phyloP scores from a whole-genome alignment of 2,888 invertebrate species.

The Hermodice carunculata region DNA sequence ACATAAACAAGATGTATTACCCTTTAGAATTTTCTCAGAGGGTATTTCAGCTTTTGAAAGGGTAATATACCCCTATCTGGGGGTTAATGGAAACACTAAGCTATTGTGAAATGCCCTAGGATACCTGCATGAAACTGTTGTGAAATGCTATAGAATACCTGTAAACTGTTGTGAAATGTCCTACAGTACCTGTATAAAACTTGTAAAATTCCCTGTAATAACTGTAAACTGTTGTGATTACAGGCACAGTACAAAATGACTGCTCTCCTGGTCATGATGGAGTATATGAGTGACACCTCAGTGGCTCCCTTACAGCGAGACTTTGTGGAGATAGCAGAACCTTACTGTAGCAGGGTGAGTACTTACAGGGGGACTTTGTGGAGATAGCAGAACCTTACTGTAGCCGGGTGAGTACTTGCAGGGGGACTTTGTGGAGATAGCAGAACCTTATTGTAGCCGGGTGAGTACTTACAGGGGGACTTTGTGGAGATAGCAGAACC shows the following conservation, averaged over 20 bases:
- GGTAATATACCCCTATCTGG: too few relatives aligned
- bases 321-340: constrained; percentile 86
- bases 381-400: constrained; percentile 86
- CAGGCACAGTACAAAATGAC: constrained; percentile 71
- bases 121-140: too few relatives aligned
- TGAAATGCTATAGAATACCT: too few relatives aligned
- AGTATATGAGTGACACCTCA: constrained; percentile 89
- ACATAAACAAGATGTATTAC: too few relatives aligned
- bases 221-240: too few relatives aligned
- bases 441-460: constrained; percentile 84
- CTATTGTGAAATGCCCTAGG: too few relatives aligned
- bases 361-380: constrained; percentile 84
- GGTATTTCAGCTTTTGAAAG: too few relatives aligned
- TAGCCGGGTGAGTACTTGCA: constrained; percentile 82
- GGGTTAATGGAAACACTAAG: too few relatives aligned
- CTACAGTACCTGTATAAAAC: too few relatives aligned
- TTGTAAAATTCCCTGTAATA: too few relatives aligned
- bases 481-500: constrained; percentile 88
- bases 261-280: constrained; percentile 79
- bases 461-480: constrained; percentile 81
- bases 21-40: too few relatives aligned
- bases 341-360: constrained; percentile 82
- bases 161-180: too few relatives aligned
- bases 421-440: constrained; percentile 84
- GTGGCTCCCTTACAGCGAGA: constrained; percentile 86